Evolutionary conservation across 2,113 vertebrate genomes (phyloP).

Genomic region (Seriola quinqueradiata): DNA sequence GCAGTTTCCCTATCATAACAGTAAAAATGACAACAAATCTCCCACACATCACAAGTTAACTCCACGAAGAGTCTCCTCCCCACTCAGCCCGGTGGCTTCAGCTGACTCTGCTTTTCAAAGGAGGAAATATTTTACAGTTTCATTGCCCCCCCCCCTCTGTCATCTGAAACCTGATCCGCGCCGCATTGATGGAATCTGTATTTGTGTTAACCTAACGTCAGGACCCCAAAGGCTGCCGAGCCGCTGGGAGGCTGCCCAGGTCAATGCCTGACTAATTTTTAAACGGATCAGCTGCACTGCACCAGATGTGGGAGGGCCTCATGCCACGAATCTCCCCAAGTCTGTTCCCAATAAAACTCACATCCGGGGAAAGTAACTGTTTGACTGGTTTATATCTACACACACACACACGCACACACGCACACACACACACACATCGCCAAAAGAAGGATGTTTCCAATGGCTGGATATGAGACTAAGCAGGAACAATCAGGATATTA

Average conservation of each 20-base stretch:
- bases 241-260: constrained; percentile 70
- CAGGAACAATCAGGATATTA: constrained; percentile 33
- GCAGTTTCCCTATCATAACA: background rate
- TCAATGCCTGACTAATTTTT: constrained; percentile 83
- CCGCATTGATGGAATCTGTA: constrained; percentile 67
- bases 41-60: constrained; percentile 26
- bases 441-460: constrained; percentile 39
- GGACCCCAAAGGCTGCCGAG: constrained; percentile 64
- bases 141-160: constrained; percentile 22
- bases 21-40: constrained; percentile 16
- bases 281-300: constrained; percentile 78
- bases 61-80: constrained; percentile 1
- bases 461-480: constrained; percentile 27
- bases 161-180: constrained; percentile 68
- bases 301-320: constrained; percentile 77
- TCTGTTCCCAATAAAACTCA: constrained; percentile 81
- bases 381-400: constrained; percentile 45
- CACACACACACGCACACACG: constrained; percentile 11
- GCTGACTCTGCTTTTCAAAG: constrained; percentile 39
- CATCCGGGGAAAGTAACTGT: constrained; percentile 79
- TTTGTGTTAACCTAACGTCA: constrained; percentile 72
- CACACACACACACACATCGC: constrained; percentile 4
- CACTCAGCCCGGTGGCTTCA: constrained; percentile 3
- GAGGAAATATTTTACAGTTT: constrained; percentile 37
- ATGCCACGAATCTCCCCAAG: constrained; percentile 29